These are phyloP conservation scores for Trichogramma pretiosum DNA, from an alignment of 1,140 invertebrate genomes.

Conservation along the genomic window DNA sequence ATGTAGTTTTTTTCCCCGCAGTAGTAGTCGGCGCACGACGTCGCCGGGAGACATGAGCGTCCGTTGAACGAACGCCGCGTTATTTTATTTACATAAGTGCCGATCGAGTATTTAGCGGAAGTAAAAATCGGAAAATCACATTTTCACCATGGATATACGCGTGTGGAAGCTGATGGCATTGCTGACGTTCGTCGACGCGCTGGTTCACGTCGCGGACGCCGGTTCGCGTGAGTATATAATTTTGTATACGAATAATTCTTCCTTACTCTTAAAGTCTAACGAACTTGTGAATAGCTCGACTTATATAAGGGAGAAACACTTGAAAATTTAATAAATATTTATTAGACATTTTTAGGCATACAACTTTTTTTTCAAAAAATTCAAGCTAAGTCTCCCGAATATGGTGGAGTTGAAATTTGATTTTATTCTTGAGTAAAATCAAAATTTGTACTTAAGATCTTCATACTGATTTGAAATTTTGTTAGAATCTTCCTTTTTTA, in stretches of 20 bases:
- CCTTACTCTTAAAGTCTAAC: too few relatives aligned
- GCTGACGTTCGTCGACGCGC: not conserved
- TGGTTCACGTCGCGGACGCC: not conserved
- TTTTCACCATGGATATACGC: not conserved
- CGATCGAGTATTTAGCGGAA: not conserved
- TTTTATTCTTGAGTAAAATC: too few relatives aligned
- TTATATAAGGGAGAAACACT: not conserved
- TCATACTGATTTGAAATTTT: too few relatives aligned
- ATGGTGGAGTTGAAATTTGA: too few relatives aligned
- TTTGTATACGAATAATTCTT: too few relatives aligned
- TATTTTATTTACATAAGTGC: not conserved
- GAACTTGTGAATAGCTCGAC: too few relatives aligned
- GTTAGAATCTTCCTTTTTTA: too few relatives aligned
- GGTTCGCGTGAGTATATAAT: conserved; percentile 1
- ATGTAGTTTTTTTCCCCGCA: too few relatives aligned
- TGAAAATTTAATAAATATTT: not conserved
- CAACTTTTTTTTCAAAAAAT: conserved; percentile 16
- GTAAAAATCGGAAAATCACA: not conserved
- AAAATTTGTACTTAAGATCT: too few relatives aligned
- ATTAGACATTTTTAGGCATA: not conserved
- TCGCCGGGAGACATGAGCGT: not conserved
- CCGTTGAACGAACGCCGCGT: not conserved
- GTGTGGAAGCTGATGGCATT: not conserved
- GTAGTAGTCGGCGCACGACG: not conserved
- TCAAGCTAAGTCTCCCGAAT: conserved; percentile 8